Percentiles rank a stretch among this genome's conserved stretches.
phyloP scores from a whole-genome alignment of 2,888 invertebrate genomes.

The Hymenopus coronatus region DNA sequence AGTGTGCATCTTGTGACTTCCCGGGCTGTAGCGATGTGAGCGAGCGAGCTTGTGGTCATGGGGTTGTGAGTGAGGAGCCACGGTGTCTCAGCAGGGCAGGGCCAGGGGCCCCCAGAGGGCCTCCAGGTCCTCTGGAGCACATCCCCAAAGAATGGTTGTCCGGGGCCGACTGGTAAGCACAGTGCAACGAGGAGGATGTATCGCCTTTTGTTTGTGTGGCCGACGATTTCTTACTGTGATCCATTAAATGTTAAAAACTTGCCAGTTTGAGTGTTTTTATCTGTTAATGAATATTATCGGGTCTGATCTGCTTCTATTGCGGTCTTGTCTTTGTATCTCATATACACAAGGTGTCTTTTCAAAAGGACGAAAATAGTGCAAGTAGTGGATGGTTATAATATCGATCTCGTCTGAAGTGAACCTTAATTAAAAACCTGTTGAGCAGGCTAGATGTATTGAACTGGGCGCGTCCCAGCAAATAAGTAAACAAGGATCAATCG shows the following conservation, averaged over 20 bases:
- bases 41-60: not conserved
- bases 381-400: not conserved
- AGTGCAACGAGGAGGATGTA: not conserved
- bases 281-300: too few relatives aligned
- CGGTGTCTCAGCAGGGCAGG: slow-evolving; percentile 33
- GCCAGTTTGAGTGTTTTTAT: too few relatives aligned
- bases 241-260: too few relatives aligned
- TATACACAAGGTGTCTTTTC: too few relatives aligned
- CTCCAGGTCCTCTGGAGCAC: slow-evolving; percentile 26
- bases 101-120: slow-evolving; percentile 31
- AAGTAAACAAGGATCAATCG: not conserved
- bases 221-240: too few relatives aligned
- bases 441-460: not conserved
- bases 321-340: too few relatives aligned
- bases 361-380: too few relatives aligned
- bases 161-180: slow-evolving; percentile 31
- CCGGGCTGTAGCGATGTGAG: not conserved
- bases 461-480: not conserved
- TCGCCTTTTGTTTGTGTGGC: too few relatives aligned
- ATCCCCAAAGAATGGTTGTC: slow-evolving; percentile 33
- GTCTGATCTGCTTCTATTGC: too few relatives aligned
- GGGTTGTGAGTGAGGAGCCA: slow-evolving; percentile 24
- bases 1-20: not conserved
- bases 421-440: not conserved
- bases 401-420: not conserved